Percentiles rank a stretch among this genome's conserved stretches.
Conservation (phyloP, 2,113 vertebrate genomes). For the Prunella fulvescens region DNA sequence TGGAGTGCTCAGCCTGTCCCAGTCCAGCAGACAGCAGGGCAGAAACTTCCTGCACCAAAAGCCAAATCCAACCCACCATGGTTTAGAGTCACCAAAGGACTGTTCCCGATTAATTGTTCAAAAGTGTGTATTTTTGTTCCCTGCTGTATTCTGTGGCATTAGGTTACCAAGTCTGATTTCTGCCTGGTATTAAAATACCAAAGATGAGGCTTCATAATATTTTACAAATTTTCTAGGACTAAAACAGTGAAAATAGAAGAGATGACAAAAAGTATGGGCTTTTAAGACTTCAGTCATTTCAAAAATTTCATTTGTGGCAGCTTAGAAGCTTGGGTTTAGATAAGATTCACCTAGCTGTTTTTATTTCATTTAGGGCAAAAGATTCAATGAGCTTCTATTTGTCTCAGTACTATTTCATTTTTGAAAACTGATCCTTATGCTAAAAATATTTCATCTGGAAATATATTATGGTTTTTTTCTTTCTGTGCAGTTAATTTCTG, state of each 20-base stretch:
- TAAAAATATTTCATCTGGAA: neutral
- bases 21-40: neutral
- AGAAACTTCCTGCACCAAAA: neutral
- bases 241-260: neutral
- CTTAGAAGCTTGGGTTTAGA: neutral
- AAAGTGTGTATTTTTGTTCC: neutral
- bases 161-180: neutral
- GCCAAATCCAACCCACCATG: fast-evolving
- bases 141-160: neutral
- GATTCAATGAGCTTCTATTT: neutral
- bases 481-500: conserved; percentile 64
- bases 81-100: neutral
- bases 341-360: neutral
- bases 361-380: neutral
- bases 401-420: neutral
- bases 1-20: neutral
- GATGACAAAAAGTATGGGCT: neutral
- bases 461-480: neutral
- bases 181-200: neutral
- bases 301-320: neutral
- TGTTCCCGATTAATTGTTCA: neutral
- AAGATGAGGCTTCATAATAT: neutral
- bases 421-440: neutral
- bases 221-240: neutral
- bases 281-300: neutral